Evolutionary conservation across 2,888 invertebrate species (phyloP).

Genomic region (Drosophila monieri): DNA sequence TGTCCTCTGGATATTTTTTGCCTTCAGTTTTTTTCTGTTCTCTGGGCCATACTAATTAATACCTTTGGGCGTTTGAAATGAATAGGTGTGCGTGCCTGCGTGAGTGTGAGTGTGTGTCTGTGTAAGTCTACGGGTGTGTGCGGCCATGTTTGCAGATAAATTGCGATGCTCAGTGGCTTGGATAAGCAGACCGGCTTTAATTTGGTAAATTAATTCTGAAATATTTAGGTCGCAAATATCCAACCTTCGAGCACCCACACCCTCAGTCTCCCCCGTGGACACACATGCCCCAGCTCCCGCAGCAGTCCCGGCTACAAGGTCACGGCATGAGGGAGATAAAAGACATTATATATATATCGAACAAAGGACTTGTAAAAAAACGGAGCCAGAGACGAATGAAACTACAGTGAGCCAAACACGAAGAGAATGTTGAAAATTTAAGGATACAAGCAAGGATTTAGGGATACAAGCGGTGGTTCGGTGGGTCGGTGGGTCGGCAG

Average conservation of each 20-base stretch:
- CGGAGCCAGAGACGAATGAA: conserved; percentile 10
- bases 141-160: conserved; percentile 61
- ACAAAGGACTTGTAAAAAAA: conserved; percentile 24
- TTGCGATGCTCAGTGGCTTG: conserved; percentile 72
- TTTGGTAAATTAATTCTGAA: conserved; percentile 75
- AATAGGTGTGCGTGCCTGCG: conserved; percentile 24
- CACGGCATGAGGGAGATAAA: conserved; percentile 40
- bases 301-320: conserved; percentile 18
- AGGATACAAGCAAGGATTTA: conserved; percentile 25
- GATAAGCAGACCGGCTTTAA: conserved; percentile 74
- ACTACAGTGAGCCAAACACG: conserved; percentile 20
- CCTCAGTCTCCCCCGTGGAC: conserved; percentile 9
- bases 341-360: conserved; percentile 25
- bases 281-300: conserved; percentile 16
- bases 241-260: conserved; percentile 6
- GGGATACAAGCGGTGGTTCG: conserved; percentile 3
- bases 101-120: conserved; percentile 9
- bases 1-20: conserved; percentile 5
- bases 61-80: conserved; percentile 61
- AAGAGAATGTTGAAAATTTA: conserved; percentile 48
- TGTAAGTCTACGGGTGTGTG: conserved; percentile 30
- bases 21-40: conserved; percentile 21
- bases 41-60: conserved; percentile 66
- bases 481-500: conserved; percentile 5
- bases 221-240: conserved; percentile 69